Percentiles rank a stretch among this genome's conserved stretches.
Evolutionary conservation across 2,888 invertebrate species (phyloP).

Genomic region (Cryptops parisi): DNA sequence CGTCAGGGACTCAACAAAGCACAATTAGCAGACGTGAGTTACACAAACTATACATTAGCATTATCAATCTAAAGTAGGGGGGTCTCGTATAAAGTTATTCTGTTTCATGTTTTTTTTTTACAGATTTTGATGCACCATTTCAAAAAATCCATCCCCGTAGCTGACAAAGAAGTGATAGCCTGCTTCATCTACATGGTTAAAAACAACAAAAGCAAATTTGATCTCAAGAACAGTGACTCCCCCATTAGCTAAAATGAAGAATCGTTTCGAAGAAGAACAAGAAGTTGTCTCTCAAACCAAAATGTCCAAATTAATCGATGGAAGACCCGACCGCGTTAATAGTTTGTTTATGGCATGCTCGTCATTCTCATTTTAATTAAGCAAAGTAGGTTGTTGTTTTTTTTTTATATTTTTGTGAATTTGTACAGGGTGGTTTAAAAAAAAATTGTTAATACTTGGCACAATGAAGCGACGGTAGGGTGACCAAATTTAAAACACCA

Average conservation of each 20-base stretch:
- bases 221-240: constrained; percentile 42
- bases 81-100: neutral
- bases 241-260: constrained; percentile 8
- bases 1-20: constrained; percentile 87
- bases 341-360: too few relatives aligned
- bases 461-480: too few relatives aligned
- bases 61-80: neutral
- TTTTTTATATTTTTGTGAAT: too few relatives aligned
- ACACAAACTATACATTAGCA: neutral
- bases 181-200: constrained; percentile 94
- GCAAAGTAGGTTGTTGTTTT: too few relatives aligned
- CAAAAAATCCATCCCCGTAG: constrained; percentile 82
- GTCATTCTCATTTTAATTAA: too few relatives aligned
- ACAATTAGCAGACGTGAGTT: constrained; percentile 82
- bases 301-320: too few relatives aligned
- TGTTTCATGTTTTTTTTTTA: constrained; percentile 27
- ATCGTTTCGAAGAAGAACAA: too few relatives aligned
- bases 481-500: too few relatives aligned
- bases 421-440: too few relatives aligned
- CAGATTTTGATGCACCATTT: constrained; percentile 91
- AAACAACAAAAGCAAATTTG: constrained; percentile 74
- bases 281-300: too few relatives aligned
- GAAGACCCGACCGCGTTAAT: too few relatives aligned
- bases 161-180: constrained; percentile 86
- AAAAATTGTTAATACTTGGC: too few relatives aligned